A percentile compares a stretch with the other conserved stretches of the same genome.
phyloP scores from a whole-genome alignment of 2,888 invertebrate genomes.

The Marronus borbonicus region DNA sequence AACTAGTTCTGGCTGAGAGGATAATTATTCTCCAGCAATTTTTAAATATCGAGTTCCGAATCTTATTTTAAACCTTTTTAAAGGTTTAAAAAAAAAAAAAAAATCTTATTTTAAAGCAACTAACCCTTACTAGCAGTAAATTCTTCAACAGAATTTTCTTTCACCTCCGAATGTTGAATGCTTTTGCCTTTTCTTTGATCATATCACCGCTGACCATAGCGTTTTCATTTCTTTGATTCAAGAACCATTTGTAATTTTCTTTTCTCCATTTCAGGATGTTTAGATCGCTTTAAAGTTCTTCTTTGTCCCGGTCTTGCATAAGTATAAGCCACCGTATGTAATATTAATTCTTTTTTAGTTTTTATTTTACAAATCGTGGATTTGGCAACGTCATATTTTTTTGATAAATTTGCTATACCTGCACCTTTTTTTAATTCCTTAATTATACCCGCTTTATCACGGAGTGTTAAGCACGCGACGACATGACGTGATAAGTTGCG shows the following conservation, averaged over 20 bases:
- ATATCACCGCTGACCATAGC: neutral
- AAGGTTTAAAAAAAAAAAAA: no score
- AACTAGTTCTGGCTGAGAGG: neutral
- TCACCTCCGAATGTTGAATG: neutral
- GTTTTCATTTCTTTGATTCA: neutral
- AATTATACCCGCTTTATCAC: neutral
- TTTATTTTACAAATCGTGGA: neutral
- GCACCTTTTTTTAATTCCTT: no score
- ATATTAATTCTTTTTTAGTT: neutral
- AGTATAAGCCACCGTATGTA: neutral
- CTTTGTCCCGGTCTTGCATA: neutral
- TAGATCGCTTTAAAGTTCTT: neutral
- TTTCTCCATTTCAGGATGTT: conserved; percentile 8
- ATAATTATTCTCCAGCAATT: neutral
- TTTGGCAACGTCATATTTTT: neutral
- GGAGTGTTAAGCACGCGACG: neutral
- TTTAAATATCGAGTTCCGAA: neutral
- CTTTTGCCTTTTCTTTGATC: conserved; percentile 9
- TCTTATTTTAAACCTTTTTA: neutral
- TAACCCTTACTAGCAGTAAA: neutral
- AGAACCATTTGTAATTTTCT: neutral
- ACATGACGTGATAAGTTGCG: no score
- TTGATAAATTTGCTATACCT: neutral
- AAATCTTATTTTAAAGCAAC: no score
- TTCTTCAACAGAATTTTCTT: neutral